Evolutionary conservation across 2,888 invertebrate species (phyloP), one percentile per base, ranked within the genome.

Genomic region (Acholoe squamosa): DNA sequence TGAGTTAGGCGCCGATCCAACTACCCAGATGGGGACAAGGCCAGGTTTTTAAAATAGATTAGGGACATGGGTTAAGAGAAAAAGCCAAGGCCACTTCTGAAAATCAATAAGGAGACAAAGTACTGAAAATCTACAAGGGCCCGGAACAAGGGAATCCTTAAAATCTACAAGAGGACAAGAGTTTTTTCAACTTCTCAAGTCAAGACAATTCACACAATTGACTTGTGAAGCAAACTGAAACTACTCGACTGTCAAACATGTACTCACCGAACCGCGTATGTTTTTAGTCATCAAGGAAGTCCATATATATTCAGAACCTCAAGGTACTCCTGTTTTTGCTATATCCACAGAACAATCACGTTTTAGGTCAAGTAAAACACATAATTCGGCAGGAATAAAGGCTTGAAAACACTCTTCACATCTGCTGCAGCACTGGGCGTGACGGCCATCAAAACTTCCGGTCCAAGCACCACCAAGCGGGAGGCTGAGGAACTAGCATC

Each of bases 401-500:
- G 12, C 22, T 0, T 7, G 43, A 43, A 22, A 80, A 0, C 31
- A 80, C 80, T 80, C 80, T 1, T 16, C 80, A 43, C 80, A 80
- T 80, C 80, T 54, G 86, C 28, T 54, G 5, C 84, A 25, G 19
- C 54, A 54, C 31, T 86, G 86, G 86, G 86, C 86, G 86, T 86
- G 86, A 86, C 86, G 31, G 31, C 54, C 56, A 86, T 86, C 86
- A 86, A 86, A 86, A 86, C 86, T 86, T 86, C 86, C 86, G 86
- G 86, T 86, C 54, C 16, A 22, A 54, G n/a, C 54, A 54, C 86
- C 86, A 86, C 31, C 86, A n/a, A 12, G 52, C 16, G 86, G 86
- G 86, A 86, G 22, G 86, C 86, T 86, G 86, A 56, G 56, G 25
- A 86, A 86, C 86, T 86, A 54, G 43, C 19, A 16, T 28, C 34